A percentile compares a stretch with the other conserved stretches of the same genome.
phyloP scores from a whole-genome alignment of 2,888 invertebrate species.

The Proisotoma minuta region DNA sequence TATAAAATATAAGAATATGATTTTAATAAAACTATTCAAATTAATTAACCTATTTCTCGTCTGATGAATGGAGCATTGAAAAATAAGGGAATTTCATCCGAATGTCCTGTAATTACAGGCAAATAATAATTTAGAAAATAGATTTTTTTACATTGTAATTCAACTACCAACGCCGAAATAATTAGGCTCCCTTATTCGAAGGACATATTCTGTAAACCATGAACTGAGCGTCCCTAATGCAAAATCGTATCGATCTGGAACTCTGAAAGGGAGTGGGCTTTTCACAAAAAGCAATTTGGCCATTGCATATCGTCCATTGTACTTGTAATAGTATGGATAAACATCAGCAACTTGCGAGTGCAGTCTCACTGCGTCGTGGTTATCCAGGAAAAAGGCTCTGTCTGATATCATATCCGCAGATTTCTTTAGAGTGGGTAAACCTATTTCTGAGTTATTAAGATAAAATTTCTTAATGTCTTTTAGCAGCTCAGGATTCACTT shows the following conservation, averaged over 20 bases:
- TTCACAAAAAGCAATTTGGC: slow-evolving; percentile 37
- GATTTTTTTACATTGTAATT: background rate
- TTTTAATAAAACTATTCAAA: no score
- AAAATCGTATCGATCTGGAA: slow-evolving; percentile 33
- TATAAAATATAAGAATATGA: no score
- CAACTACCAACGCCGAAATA: slow-evolving; percentile 13
- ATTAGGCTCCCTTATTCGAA: slow-evolving; percentile 19
- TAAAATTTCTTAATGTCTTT: slow-evolving; percentile 31
- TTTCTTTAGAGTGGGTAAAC: slow-evolving; percentile 21
- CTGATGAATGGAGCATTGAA: slow-evolving; percentile 31
- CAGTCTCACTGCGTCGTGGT: slow-evolving; percentile 31
- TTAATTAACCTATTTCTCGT: slow-evolving; percentile 25
- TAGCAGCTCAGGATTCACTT: slow-evolving; percentile 17
- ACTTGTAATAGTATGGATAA: slow-evolving; percentile 39
- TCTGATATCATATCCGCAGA: slow-evolving; percentile 39
- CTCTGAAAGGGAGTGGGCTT: slow-evolving; percentile 26
- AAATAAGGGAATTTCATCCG: slow-evolving; percentile 36
- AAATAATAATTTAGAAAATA: background rate
- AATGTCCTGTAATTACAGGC: slow-evolving; percentile 9
- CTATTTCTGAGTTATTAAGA: slow-evolving; percentile 26
- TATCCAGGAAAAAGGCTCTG: slow-evolving; percentile 36
- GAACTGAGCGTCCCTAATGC: slow-evolving; percentile 26
- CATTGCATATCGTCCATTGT: slow-evolving; percentile 36
- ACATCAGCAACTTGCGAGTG: slow-evolving; percentile 35
- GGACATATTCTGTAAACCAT: slow-evolving; percentile 24